Conservation (phyloP, 2,113 vertebrate genomes). For the Merops nubicus region DNA sequence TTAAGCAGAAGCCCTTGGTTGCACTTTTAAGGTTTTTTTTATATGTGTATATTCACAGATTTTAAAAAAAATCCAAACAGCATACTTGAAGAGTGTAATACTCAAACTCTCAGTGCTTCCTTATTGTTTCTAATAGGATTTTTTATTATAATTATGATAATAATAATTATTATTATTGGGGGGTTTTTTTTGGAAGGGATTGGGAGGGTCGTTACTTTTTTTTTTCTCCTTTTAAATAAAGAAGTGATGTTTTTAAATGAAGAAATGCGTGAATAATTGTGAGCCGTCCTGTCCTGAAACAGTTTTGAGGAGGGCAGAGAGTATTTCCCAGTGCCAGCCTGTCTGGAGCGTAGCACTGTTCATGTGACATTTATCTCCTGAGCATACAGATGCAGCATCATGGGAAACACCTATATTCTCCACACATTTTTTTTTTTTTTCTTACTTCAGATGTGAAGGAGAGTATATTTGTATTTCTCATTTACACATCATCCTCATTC, state of each 20-base stretch:
- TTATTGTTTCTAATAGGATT: conserved; percentile 90
- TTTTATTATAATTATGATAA: conserved; percentile 85
- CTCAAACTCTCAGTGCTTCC: conserved; percentile 98
- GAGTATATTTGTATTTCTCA: not conserved
- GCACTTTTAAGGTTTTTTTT: conserved; percentile 81
- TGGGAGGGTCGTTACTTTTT: conserved; percentile 73
- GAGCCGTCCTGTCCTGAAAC: conserved; percentile 67
- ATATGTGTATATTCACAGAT: conserved; percentile 79
- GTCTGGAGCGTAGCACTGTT: not conserved
- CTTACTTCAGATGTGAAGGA: conserved; percentile 28
- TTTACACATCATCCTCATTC: not conserved
- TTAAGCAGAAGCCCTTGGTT: conserved; percentile 77
- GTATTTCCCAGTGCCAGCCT: conserved; percentile 40
- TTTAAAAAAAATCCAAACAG: conserved; percentile 79
- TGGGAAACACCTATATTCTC: not conserved
- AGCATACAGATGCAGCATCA: conserved; percentile 54
- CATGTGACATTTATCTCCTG: conserved; percentile 16
- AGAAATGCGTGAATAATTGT: conserved; percentile 78
- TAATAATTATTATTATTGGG: conserved; percentile 74
- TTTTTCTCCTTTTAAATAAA: conserved; percentile 79
- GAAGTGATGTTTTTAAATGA: conserved; percentile 81
- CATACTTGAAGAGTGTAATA: conserved; percentile 98
- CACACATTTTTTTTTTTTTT: not conserved
- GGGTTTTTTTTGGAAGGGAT: conserved; percentile 73
- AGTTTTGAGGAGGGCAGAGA: conserved; percentile 65